These are phyloP conservation scores for Tenualosa thibaudeaui DNA, from an alignment of 2,797 vertebrate genomes.

Conservation along the genomic window DNA sequence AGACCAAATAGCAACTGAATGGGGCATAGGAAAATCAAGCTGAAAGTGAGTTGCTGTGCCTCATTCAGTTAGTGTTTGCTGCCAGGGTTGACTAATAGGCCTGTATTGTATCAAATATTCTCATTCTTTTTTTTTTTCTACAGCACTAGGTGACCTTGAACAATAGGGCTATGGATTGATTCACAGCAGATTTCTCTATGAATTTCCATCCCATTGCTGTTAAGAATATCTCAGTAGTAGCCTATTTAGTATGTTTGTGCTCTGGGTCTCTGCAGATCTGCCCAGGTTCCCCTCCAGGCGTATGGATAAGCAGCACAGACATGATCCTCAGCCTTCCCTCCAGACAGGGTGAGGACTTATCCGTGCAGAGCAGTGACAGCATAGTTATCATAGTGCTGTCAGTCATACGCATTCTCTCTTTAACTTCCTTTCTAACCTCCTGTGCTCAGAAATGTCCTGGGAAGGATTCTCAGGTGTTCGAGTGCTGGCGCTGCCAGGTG, in stretches of 20 bases:
- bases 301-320: constrained; percentile 97
- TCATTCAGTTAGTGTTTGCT: no score
- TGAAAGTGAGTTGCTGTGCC: no score
- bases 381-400: no score
- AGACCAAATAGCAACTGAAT: no score
- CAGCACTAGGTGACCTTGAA: no score
- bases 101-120: no score
- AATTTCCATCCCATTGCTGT: no score
- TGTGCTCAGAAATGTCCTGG: constrained; percentile 78
- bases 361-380: background rate
- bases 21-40: no score
- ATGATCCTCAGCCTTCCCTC: constrained; percentile 82
- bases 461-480: constrained; percentile 80
- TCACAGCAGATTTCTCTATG: no score
- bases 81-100: no score
- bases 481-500: constrained; percentile 84
- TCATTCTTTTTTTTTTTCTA: no score
- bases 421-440: background rate
- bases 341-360: constrained; percentile 69
- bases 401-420: background rate
- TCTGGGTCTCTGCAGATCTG: constrained; percentile 78
- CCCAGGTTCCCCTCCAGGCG: constrained; percentile 84
- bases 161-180: no score
- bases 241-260: background rate
- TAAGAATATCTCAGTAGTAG: background rate